A percentile compares a stretch with the other conserved stretches of the same genome.
phyloP scores from a whole-genome alignment of 2,888 invertebrate species.

The Diadegma fenestrale region DNA sequence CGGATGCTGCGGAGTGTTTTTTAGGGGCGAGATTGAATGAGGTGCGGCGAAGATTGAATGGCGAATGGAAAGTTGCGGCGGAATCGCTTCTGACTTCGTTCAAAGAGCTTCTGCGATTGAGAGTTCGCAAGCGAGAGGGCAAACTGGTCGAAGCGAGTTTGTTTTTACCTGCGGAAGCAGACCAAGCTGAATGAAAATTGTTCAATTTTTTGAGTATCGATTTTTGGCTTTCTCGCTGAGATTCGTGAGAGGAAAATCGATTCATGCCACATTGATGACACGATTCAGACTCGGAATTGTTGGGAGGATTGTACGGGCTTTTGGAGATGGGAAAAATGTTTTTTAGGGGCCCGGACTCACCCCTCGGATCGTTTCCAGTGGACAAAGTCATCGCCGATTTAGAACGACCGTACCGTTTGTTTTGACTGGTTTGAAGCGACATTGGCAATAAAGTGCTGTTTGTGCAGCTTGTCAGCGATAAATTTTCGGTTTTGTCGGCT shows the following conservation, averaged over 20 bases:
- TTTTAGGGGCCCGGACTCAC: slow-evolving; percentile 74
- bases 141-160: slow-evolving; percentile 26
- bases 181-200: not conserved
- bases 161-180: not conserved
- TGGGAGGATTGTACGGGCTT: slow-evolving; percentile 8
- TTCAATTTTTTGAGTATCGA: not conserved
- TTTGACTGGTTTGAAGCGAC: slow-evolving; percentile 34
- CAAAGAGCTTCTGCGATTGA: slow-evolving; percentile 1
- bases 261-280: not conserved
- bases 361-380: slow-evolving; percentile 75
- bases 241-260: slow-evolving; percentile 6
- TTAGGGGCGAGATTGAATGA: slow-evolving; percentile 14
- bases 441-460: slow-evolving; percentile 21
- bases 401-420: slow-evolving; percentile 80
- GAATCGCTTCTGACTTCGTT: slow-evolving; percentile 5
- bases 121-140: slow-evolving; percentile 9
- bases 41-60: slow-evolving; percentile 7
- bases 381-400: slow-evolving; percentile 79
- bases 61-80: not conserved
- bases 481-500: slow-evolving; percentile 52
- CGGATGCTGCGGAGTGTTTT: not conserved
- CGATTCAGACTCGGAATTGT: not conserved
- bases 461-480: slow-evolving; percentile 33
- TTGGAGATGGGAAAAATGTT: not conserved
- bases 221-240: not conserved